Percentiles rank a stretch among this genome's conserved stretches.
phyloP scores from a whole-genome alignment of 2,888 invertebrate species.

The Rugalucina vietnamica region DNA sequence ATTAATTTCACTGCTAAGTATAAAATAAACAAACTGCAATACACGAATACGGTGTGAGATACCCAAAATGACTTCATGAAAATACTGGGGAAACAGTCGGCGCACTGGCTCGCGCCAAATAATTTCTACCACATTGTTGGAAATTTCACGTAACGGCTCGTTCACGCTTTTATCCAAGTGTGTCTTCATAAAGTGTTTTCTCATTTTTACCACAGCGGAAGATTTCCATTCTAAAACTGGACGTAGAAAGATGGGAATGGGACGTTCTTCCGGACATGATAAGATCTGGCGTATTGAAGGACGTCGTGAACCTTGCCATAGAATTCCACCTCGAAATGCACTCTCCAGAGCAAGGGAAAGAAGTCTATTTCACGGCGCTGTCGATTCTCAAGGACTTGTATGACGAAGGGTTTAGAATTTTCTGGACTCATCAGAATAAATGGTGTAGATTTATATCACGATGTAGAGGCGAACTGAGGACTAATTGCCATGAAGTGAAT shows the following conservation, averaged over 20 bases:
- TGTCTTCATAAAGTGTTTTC: no score
- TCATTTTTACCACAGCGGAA: constrained; percentile 57
- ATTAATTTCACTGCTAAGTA: no score
- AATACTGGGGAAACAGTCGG: no score
- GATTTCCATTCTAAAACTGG: constrained; percentile 64
- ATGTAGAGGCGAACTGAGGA: constrained; percentile 53
- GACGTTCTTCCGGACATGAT: constrained; percentile 62
- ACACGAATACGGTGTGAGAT: no score
- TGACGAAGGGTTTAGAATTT: constrained; percentile 62
- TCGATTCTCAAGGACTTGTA: constrained; percentile 56
- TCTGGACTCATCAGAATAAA: constrained; percentile 64
- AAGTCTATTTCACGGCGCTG: constrained; percentile 61
- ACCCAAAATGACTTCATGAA: no score
- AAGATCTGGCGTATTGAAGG: constrained; percentile 34
- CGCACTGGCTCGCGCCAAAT: no score
- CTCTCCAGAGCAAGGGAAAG: constrained; percentile 52
- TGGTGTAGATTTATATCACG: constrained; percentile 63
- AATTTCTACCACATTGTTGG: no score
- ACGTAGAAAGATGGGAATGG: constrained; percentile 72
- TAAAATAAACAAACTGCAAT: no score
- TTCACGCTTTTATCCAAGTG: no score
- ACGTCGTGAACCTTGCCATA: constrained; percentile 57
- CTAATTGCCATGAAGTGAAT: constrained; percentile 58
- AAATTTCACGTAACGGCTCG: no score
- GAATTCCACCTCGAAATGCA: constrained; percentile 61